Base-by-base conservation (phyloP, 2,797 vertebrate genomes). In the Melanogrammus aeglefinus region DNA sequence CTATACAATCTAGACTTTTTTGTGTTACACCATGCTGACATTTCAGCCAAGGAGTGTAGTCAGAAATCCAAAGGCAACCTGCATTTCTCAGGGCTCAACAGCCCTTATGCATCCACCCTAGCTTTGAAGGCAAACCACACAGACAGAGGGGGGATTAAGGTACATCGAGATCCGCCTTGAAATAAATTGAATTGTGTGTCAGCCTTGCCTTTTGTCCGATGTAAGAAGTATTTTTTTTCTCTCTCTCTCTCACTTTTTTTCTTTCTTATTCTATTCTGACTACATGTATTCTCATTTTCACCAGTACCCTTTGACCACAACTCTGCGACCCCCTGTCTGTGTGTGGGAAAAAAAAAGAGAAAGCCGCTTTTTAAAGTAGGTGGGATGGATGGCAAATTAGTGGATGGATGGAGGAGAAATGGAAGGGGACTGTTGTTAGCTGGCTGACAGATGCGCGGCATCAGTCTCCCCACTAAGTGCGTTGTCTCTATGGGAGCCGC, bases 401-500 rank as follows among this genome's bases (percentile, higher is more conserved):
- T 21, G 7, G 76, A 69, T 1, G 39, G 73, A 79, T 75, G 0
- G 35, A 80, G 72, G 41, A 47, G 75, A 38, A 69, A 36, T 74
- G 74, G 76, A 74, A 73, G 84, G 35, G 74, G 75, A 51, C 31
- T 51, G 63, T 78, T 47, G 75, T 75, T 81, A 76, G 80, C 77
- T 38, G 79, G 80, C 78, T 87, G 86, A 88, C 86, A 83, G 87
- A 86, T 82, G 86, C 73, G 74, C 6, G 72, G 77, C 83, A 75
- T 82, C 78, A 77, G 78, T 80, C 78, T 86, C 82, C 79, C 86
- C 82, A 87, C 82, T 86, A 76, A 74, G 80, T 75, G 81, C 24
- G 10, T 80, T 57, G 78, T 85, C 86, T 85, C 90, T 76, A 80
- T 82, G 87, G 90, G 87, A 86, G 85, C 76, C 79, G 88, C 84